Conservation (phyloP, 2,113 vertebrate genomes). For the Muscicapa adusta region DNA sequence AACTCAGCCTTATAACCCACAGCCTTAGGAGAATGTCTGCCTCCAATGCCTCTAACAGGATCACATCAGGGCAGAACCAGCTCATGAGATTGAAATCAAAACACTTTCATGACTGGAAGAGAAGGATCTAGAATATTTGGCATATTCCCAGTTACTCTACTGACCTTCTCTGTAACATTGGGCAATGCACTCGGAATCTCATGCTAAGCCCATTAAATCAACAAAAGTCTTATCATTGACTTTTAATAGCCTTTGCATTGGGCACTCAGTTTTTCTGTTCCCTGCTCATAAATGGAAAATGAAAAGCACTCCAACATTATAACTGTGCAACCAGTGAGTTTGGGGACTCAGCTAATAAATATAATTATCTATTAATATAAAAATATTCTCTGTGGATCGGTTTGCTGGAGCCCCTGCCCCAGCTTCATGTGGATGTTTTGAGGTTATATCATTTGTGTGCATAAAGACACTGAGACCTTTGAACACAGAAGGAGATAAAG, state of each 20-base stretch:
- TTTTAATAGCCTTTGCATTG: neutral
- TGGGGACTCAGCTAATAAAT: neutral
- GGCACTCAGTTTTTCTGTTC: neutral
- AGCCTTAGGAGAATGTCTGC: neutral
- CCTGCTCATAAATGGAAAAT: neutral
- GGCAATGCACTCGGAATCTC: neutral
- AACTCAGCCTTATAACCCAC: neutral
- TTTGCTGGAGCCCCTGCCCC: neutral
- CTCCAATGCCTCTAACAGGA: neutral
- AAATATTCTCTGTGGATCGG: neutral
- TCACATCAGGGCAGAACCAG: neutral
- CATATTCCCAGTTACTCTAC: neutral
- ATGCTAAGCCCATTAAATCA: constrained; percentile 2
- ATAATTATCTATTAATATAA: neutral
- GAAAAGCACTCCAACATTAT: neutral
- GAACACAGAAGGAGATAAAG: neutral
- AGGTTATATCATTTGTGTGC: neutral
- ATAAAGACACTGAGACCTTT: neutral
- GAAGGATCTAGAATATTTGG: neutral
- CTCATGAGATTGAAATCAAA: neutral
- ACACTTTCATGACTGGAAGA: neutral
- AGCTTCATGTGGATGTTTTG: neutral
- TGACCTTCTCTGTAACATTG: neutral
- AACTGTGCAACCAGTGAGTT: neutral
- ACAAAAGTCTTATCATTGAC: neutral